Evolutionary conservation across 2,797 vertebrate species (phyloP), one percentile per base, ranked within the genome.

Genomic region (Platalea minor): DNA sequence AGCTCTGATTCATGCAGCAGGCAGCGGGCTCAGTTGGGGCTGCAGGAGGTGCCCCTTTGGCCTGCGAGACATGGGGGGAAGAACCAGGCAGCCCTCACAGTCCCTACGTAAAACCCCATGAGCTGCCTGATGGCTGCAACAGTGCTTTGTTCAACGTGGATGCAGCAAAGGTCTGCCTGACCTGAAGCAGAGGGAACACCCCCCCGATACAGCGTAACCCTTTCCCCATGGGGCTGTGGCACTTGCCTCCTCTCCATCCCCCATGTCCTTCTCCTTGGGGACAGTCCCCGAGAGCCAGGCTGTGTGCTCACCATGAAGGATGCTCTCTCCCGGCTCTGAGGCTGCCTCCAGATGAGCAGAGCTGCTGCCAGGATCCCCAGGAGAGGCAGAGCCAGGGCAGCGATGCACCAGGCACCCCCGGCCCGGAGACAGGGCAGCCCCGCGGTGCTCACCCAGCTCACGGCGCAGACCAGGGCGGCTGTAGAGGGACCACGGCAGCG

Each of bases 291-390:
- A 50, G 18, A 18, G 28, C 9, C 16, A 24, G 35, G 67, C 59
- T 10, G 8, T 25, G 26, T 56, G 53, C 96, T 98, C 88, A 99
- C 99, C 99, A 97, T 98, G 95, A 99, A 99, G 25, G 98, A 77
- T 10, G 98, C 98, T 95, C 97, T 98, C 46, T 94, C 93, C 80
- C 17, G 46, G 92, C 98, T 99, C 96, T 99, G 98, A 43, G 99
- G 99, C 37, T 99, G 98, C 88, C 97, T 98, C 98, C 98, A 98
- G 95, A 99, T 97, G 75, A 99, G 46, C 24, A 96, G 45, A 31
- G 88, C 89, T 68, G 98, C 43, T 28, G 95, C 5, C 65, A 98
- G 51, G 33, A 98, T 73, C 28, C 97, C n/a, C 70, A 89, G 87
- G 19, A 99, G 89, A 86, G 98, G 64, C 67, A 97, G 94, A 78